Conservation (phyloP, 2,113 vertebrate genomes). For the Channa argus region DNA sequence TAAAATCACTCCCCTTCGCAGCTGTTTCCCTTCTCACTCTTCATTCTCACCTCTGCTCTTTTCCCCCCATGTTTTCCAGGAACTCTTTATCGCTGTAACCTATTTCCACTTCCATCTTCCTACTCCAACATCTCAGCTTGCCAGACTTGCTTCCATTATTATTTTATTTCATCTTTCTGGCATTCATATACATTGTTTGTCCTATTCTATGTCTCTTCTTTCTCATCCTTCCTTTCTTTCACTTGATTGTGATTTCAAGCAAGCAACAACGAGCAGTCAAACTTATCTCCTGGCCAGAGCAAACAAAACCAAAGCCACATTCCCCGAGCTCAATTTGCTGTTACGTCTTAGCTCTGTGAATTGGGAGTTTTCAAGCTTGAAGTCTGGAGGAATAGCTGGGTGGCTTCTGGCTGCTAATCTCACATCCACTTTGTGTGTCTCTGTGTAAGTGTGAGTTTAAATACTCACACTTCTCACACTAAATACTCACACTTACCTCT, state of each 20-base stretch:
- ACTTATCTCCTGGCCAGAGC: conserved; percentile 87
- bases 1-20: not conserved
- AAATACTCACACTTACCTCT: conserved; percentile 14
- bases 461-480: conserved; percentile 16
- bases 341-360: conserved; percentile 85
- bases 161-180: conserved; percentile 10
- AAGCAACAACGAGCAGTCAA: conserved; percentile 83
- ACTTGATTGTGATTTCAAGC: conserved; percentile 74
- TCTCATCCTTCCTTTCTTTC: conserved; percentile 49
- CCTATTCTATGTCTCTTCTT: conserved; percentile 38
- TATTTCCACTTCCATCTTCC: conserved; percentile 24
- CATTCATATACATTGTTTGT: conserved; percentile 26
- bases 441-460: conserved; percentile 33
- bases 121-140: conserved; percentile 2
- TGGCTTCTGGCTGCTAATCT: conserved; percentile 76
- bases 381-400: conserved; percentile 77
- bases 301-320: conserved; percentile 87
- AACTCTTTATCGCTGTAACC: conserved; percentile 1
- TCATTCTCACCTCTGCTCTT: conserved; percentile 9
- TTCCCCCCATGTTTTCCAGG: not conserved
- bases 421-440: conserved; percentile 41
- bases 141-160: conserved; percentile 1
- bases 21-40: conserved; percentile 13
- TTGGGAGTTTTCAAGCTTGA: conserved; percentile 81
- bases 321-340: conserved; percentile 88